These are phyloP conservation scores for Porites lutea DNA, from an alignment of 64 coral and sea anemone species.

Conservation along the genomic window DNA sequence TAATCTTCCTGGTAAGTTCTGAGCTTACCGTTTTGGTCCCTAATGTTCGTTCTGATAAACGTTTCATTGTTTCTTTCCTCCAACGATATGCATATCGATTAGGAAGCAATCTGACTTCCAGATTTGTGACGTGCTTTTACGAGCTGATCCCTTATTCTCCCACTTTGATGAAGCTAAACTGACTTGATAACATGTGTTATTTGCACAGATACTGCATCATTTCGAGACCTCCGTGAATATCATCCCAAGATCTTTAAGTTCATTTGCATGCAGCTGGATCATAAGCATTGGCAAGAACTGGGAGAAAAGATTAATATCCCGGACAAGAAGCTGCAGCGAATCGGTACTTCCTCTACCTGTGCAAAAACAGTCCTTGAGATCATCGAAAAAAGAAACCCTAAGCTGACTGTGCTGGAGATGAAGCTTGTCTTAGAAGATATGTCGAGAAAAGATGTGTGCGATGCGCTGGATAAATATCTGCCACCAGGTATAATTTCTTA, in stretches of 20 bases:
- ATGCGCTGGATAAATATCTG: neutral
- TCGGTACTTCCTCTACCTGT: neutral
- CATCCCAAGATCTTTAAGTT: constrained; percentile 1
- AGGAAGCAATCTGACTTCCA: neutral
- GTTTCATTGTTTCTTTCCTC: neutral
- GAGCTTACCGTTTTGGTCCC: neutral
- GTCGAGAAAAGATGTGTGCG: constrained; percentile 6
- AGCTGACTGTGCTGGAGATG: constrained; percentile 28
- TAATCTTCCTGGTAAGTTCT: neutral
- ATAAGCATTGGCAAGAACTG: neutral
- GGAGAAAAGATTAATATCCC: neutral
- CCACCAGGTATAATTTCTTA: no score
- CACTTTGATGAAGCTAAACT: no score
- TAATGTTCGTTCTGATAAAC: neutral
- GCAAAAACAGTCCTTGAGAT: constrained; percentile 2
- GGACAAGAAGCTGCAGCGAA: neutral
- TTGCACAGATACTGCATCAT: neutral
- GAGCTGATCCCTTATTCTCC: no score
- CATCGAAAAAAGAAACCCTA: neutral
- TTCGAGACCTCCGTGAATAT: neutral
- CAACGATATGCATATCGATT: no score
- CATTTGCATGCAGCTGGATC: constrained; percentile 37
- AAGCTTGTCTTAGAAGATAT: neutral
- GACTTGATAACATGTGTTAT: neutral
- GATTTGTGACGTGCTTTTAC: no score